Conservation (phyloP, 2,797 vertebrate species). For the Rhinoraja longicauda region DNA sequence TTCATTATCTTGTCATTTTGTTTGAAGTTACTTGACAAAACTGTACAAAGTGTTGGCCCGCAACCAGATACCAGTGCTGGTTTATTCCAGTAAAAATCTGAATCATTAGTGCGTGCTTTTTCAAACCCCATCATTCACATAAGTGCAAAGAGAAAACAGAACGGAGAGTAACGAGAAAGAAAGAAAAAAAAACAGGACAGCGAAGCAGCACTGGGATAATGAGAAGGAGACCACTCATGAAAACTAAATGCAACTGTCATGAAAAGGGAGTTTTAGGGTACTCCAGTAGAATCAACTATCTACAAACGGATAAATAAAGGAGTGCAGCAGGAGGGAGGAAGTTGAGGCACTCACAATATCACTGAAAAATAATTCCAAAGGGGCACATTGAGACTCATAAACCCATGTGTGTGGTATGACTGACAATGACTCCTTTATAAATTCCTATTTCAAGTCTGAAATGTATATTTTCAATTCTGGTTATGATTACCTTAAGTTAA, state of each 20-base stretch:
- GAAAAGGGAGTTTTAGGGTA: background rate
- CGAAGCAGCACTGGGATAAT: background rate
- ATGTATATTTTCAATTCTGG: conserved; percentile 7
- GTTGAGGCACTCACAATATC: background rate
- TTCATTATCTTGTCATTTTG: background rate
- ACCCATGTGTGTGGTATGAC: background rate
- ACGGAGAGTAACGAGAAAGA: background rate
- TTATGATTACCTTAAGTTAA: background rate
- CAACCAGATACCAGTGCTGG: background rate
- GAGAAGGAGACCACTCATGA: background rate
- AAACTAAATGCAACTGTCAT: background rate
- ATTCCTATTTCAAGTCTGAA: background rate
- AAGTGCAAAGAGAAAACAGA: background rate
- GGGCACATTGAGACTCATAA: background rate
- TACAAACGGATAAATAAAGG: background rate
- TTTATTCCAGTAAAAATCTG: background rate
- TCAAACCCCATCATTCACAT: background rate
- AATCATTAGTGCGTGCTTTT: background rate
- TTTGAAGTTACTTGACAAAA: background rate
- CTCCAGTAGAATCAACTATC: background rate
- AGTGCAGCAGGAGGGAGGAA: background rate
- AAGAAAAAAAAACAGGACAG: background rate
- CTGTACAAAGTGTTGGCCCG: background rate
- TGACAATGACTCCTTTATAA: conserved; percentile 2
- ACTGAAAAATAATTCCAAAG: background rate